A percentile compares a stretch with the other conserved stretches of the same genome.
phyloP scores from a whole-genome alignment of 2,888 invertebrate species.

The Eustalomyia histrio region DNA sequence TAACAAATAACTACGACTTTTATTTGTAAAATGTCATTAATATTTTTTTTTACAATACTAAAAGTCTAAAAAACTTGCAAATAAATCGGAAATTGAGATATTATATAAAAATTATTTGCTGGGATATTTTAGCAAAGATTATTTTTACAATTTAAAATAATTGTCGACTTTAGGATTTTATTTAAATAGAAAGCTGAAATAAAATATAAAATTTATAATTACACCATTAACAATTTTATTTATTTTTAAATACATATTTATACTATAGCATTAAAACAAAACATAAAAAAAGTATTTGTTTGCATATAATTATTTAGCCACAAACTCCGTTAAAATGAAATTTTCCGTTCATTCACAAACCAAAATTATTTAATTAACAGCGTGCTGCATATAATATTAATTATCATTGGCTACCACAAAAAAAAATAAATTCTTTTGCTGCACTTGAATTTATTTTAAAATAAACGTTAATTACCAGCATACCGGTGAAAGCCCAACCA shows the following conservation, averaged over 20 bases:
- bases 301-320: constrained; percentile 68
- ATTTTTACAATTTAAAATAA: background rate
- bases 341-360: constrained; percentile 40
- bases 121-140: background rate
- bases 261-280: constrained; percentile 44
- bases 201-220: background rate
- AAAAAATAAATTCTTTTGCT: constrained; percentile 6
- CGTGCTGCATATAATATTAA: constrained; percentile 47
- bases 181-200: constrained; percentile 1
- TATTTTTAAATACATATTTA: constrained; percentile 22
- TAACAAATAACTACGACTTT: no score
- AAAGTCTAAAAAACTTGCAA: no score
- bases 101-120: background rate
- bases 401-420: constrained; percentile 26
- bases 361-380: constrained; percentile 48
- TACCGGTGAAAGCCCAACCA: background rate
- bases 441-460: background rate
- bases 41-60: no score
- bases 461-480: constrained; percentile 15
- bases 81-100: no score
- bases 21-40: no score
- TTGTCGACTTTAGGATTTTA: constrained; percentile 21
- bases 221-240: constrained; percentile 44
- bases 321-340: constrained; percentile 75
- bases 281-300: constrained; percentile 26